phyloP scores from a whole-genome alignment of 2,797 vertebrate genomes.

The Semaprochilodus insignis region DNA sequence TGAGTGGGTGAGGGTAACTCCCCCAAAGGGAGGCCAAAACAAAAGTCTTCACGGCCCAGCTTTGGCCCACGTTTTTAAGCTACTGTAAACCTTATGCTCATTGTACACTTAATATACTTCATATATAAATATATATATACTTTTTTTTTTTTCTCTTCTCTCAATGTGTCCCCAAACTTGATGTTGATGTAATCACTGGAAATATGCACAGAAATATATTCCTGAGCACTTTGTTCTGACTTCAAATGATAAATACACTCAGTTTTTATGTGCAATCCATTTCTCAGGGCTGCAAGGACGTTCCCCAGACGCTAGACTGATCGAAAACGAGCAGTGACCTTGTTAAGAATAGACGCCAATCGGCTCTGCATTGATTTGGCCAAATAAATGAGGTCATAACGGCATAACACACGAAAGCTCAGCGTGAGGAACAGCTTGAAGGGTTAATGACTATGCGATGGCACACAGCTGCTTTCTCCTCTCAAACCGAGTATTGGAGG shows the following conservation, averaged over 20 bases:
- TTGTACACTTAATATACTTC: too few species aligned
- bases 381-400: constrained; percentile 33
- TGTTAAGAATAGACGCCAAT: constrained; percentile 13
- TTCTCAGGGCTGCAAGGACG: not conserved
- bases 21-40: too few species aligned
- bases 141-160: too few species aligned
- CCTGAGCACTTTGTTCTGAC: not conserved
- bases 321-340: constrained; percentile 6
- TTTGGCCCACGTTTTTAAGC: too few species aligned
- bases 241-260: not conserved
- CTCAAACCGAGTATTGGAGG: constrained; percentile 25
- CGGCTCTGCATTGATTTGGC: constrained; percentile 2
- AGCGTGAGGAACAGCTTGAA: constrained; percentile 30
- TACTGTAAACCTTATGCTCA: too few species aligned
- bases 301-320: constrained; percentile 2
- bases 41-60: too few species aligned
- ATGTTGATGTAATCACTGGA: not conserved
- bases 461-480: constrained; percentile 1
- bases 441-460: constrained; percentile 18
- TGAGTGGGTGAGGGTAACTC: too few species aligned
- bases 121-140: too few species aligned
- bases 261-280: constrained; percentile 5
- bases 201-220: not conserved
- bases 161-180: too few species aligned
- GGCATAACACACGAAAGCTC: not conserved